Conservation (phyloP, 2,113 vertebrate genomes). For the Etheostoma spectabile region DNA sequence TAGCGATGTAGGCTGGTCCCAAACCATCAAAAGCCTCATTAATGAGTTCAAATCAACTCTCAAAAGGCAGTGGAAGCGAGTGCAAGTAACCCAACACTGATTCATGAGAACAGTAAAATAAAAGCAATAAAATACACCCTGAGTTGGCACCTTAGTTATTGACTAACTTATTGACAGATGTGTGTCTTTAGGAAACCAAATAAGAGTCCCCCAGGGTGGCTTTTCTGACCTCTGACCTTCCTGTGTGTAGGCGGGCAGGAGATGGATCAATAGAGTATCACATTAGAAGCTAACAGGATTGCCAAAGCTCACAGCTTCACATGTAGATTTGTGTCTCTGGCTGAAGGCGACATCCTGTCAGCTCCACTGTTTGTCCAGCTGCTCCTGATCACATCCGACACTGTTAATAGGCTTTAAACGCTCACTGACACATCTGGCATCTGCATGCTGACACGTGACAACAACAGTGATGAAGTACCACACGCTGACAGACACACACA, state of each 20-base stretch:
- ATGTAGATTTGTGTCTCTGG: slow-evolving; percentile 13
- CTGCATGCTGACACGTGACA: slow-evolving; percentile 35
- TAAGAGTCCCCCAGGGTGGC: background rate
- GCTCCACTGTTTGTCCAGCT: slow-evolving; percentile 50
- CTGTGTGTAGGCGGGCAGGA: background rate
- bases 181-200: background rate
- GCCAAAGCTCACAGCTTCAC: background rate
- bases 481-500: slow-evolving; percentile 24
- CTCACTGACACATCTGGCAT: slow-evolving; percentile 66
- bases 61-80: too few relatives aligned
- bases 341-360: slow-evolving; percentile 41
- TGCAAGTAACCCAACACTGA: background rate
- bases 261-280: slow-evolving; percentile 11
- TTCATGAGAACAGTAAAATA: background rate
- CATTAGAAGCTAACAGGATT: background rate
- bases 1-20: too few relatives aligned
- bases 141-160: background rate
- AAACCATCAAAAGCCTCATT: too few relatives aligned
- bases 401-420: slow-evolving; percentile 68
- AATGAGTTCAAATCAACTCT: too few relatives aligned
- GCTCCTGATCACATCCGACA: slow-evolving; percentile 58
- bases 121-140: background rate
- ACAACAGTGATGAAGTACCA: slow-evolving; percentile 39
- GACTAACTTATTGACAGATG: background rate
- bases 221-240: background rate